Base-by-base conservation (phyloP, 2,113 vertebrate species). In the Gallinago paraguaiae region DNA sequence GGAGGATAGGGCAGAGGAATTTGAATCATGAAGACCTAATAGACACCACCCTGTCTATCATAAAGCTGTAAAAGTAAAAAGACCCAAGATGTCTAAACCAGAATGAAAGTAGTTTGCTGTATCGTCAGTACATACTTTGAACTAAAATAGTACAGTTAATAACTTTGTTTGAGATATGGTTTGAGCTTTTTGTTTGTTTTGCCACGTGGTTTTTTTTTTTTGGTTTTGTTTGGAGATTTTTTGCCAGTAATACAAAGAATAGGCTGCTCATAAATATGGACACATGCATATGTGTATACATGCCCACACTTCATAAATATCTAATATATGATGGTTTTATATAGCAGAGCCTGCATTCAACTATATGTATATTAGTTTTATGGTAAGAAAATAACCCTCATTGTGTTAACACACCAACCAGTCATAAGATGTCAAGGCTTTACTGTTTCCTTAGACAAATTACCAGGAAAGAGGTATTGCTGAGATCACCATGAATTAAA, bases 271-370 rank as follows among this genome's bases (percentile, higher is more conserved):
- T 37, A 81, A 61, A 56, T 48, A 69, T 1, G 8, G 2, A 61
- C 3, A 14, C 4, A 33, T 8, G 22, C 1, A 0, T 1, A 2
- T 4, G 1, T 16, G 5, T 39, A 25, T 1, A 33, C 9, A 23
- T 10, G 11, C 2, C 17, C 0, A 35, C 4, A 39, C 1, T 35
- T 53, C 14, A 11, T 33, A 23, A 27, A 7, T 65, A 56, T 35
- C 3, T 64, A 48, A 43, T 19, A 37, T 7, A 33, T 63, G 2
- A 8, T 65, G 6, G 0, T 35, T 85, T 85, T 54, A 11, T 68
- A 18, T 6, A 67, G 13, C 2, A 30, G 15, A 68, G 14, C 20
- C 30, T 35, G 3, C 14, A 71, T 45, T 74, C 6, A 22, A 3
- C 3, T 20, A 43, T 5, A 33, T 16, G 39, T n/a, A 37, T 68